phyloP scores from a whole-genome alignment of 2,797 vertebrate species.

The Xenops minutus region DNA sequence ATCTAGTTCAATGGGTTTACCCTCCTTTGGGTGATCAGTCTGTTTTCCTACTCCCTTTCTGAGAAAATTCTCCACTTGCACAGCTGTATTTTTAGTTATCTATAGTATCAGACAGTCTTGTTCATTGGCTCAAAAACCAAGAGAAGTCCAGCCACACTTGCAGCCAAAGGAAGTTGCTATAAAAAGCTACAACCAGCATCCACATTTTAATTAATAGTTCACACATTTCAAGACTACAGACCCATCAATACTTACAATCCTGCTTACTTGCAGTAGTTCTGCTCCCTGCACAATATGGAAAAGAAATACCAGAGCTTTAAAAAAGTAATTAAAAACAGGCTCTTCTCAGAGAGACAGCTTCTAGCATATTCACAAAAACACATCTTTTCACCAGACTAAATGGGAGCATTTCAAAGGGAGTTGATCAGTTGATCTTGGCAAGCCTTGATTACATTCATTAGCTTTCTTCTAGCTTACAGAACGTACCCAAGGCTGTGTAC shows the following conservation, averaged over 20 bases:
- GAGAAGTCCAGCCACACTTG: neutral
- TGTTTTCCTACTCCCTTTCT: neutral
- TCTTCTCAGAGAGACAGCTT: neutral
- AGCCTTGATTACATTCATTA: slow-evolving; percentile 21
- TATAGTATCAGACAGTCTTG: neutral
- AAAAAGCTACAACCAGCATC: neutral
- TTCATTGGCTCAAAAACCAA: neutral
- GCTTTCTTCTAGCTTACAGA: neutral
- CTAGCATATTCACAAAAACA: neutral
- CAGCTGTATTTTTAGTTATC: neutral
- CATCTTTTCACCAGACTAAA: neutral
- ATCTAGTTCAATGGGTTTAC: neutral
- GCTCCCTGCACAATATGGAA: neutral
- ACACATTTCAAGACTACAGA: neutral
- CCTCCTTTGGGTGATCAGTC: neutral
- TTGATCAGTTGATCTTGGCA: slow-evolving; percentile 2
- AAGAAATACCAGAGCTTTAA: neutral
- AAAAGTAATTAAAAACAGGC: neutral
- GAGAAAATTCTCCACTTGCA: neutral
- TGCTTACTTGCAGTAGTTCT: neutral
- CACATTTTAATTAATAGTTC: neutral
- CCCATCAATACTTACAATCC: neutral
- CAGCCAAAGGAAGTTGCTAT: neutral
- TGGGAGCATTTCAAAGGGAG: neutral
- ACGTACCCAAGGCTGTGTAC: neutral